Evolutionary conservation across 2,888 invertebrate genomes (phyloP), one percentile per base, ranked within the genome.

Genomic region (Fabriciana adippe): DNA sequence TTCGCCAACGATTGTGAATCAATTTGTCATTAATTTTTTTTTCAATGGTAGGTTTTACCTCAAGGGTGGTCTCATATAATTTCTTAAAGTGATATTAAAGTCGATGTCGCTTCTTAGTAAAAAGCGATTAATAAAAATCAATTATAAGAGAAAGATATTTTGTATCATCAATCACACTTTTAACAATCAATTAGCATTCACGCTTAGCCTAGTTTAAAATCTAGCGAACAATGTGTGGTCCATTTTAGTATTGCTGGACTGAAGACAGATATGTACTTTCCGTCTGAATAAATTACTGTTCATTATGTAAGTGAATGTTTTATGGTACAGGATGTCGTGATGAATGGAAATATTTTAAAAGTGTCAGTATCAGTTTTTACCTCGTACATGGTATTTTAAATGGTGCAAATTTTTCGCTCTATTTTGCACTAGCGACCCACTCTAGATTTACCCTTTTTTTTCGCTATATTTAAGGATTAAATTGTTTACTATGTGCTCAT

Each of bases 261-360:
- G 48, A 69, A 72, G 67, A 69, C 69, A 69, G 69, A 72, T 72
- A 69, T 51, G 61, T 61, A 61, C 69, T 69, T 69, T 72, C 71
- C 69, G 71, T 69, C 67, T 60, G 71, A 67, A 72, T 72, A 72
- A 72, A 72, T 72, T 67, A 72, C 71, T 72, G 67, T 71, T 67
- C 64, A 70, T 70, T 70, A 89, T 83, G 85, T 84, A 83, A 80
- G 81, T 79, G 83, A 87, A 88, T 89, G 89, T 83, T 90, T 90
- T 89, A 89, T 84, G 80, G 76, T 64, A 64, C 88, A 86, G 90
- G 90, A 91, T 89, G 86, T 87, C 83, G 85, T 87, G 89, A 87
- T 87, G 84, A 84, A 84, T 82, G 81, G 76, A 83, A 83, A 81
- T 82, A 82, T 83, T 81, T 69, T 68, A 69, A 71, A 71, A 66